Evolutionary conservation across 1,140 invertebrate genomes (phyloP).

Genomic region (Ridgeia piscesae): DNA sequence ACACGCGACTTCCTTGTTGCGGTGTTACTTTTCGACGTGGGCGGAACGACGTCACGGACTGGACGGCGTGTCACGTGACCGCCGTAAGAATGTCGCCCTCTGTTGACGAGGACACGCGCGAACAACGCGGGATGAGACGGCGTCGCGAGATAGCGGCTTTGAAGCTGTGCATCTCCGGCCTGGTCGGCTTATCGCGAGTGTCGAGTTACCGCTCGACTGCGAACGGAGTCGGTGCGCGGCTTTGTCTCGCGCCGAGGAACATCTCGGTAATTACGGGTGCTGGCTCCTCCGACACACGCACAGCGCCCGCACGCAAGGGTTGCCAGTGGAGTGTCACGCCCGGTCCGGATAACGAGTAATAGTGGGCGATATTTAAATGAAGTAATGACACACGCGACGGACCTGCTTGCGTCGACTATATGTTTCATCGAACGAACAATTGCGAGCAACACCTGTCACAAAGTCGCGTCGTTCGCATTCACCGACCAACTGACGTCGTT

Average conservation of each 20-base stretch:
- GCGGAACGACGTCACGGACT: neutral
- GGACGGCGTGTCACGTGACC: neutral
- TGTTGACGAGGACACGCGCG: neutral
- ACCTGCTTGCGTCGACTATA: too few species aligned
- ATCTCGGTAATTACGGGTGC: neutral
- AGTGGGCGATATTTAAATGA: too few species aligned
- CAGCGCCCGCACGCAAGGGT: neutral
- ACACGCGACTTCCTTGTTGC: too few species aligned
- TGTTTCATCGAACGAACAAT: too few species aligned
- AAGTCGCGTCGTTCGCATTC: neutral
- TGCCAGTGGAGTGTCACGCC: too few species aligned
- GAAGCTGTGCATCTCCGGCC: neutral
- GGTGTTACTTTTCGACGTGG: neutral
- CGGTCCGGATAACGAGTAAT: too few species aligned
- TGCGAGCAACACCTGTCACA: neutral
- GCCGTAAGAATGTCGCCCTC: neutral
- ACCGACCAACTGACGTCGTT: neutral
- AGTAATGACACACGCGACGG: too few species aligned
- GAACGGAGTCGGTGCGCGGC: neutral
- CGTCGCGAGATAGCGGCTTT: neutral
- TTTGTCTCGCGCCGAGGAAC: neutral
- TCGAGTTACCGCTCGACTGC: neutral
- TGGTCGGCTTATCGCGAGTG: neutral
- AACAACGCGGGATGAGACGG: neutral
- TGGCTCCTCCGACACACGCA: neutral